A percentile compares a stretch with the other conserved stretches of the same genome.
phyloP scores from a whole-genome alignment of 2,888 invertebrate species.

The Galerucella pusilla region DNA sequence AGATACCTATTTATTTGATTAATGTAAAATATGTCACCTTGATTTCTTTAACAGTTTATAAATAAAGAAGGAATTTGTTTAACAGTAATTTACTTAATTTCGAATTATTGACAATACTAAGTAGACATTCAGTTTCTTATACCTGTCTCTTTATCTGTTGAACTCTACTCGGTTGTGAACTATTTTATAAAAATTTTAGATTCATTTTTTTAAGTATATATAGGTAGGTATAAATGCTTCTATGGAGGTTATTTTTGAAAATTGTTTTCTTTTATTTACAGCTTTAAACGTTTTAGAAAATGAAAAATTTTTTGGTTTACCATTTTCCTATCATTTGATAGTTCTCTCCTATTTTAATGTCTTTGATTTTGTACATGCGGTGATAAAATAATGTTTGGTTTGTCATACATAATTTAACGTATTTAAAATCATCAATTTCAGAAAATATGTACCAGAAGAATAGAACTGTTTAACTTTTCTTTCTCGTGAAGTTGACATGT shows the following conservation, averaged over 20 bases:
- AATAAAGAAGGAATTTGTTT: neutral
- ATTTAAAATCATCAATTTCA: neutral
- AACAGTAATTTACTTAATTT: neutral
- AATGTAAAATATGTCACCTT: neutral
- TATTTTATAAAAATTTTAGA: neutral
- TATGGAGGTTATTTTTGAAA: neutral
- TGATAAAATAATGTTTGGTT: neutral
- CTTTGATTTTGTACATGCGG: neutral
- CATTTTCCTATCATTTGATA: neutral
- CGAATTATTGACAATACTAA: neutral
- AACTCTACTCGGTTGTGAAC: neutral
- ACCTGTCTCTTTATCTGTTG: neutral
- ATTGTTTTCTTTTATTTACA: neutral
- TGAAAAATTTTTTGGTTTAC: neutral
- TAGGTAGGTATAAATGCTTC: neutral
- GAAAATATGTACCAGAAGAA: neutral
- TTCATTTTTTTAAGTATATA: conserved; percentile 1
- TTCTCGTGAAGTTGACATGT: conserved; percentile 7
- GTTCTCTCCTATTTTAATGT: neutral
- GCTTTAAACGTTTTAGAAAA: neutral
- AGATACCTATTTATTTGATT: neutral
- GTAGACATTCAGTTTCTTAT: conserved; percentile 1
- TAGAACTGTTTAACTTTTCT: conserved; percentile 5
- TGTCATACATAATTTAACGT: too few relatives aligned
- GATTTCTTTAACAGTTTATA: neutral